phyloP scores from a whole-genome alignment of 2,888 invertebrate genomes.

The Graphium colonna region DNA sequence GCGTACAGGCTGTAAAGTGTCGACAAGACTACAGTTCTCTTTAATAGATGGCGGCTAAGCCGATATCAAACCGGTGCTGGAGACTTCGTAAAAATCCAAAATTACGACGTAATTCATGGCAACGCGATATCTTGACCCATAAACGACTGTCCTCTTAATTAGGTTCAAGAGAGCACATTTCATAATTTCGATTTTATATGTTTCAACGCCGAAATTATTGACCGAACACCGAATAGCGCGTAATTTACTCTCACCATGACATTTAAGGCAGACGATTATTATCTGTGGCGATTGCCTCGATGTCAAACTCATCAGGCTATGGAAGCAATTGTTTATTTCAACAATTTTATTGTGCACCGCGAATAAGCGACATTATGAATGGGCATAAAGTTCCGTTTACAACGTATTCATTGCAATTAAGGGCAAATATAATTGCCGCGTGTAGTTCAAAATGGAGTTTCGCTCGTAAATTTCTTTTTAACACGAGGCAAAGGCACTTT shows the following conservation, averaged over 20 bases:
- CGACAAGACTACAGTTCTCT: neutral
- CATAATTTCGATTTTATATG: slow-evolving; percentile 34
- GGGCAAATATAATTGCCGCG: too few relatives aligned
- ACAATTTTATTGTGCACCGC: too few relatives aligned
- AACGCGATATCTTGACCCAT: slow-evolving; percentile 26
- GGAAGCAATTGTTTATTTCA: too few relatives aligned
- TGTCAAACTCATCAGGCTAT: slow-evolving; percentile 26
- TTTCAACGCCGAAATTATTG: slow-evolving; percentile 42
- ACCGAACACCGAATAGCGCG: slow-evolving; percentile 34
- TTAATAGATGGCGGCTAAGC: slow-evolving; percentile 36
- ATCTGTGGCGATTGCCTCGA: slow-evolving; percentile 26
- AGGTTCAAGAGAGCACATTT: slow-evolving; percentile 29
- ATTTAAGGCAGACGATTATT: slow-evolving; percentile 38
- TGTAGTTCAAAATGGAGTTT: too few relatives aligned
- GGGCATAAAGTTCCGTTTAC: too few relatives aligned
- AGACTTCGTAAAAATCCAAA: slow-evolving; percentile 32
- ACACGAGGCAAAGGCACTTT: too few relatives aligned
- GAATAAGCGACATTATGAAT: too few relatives aligned
- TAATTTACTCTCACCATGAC: slow-evolving; percentile 45
- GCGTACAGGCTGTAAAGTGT: neutral
- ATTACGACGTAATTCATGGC: slow-evolving; percentile 31
- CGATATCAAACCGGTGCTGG: slow-evolving; percentile 34
- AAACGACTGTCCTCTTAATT: slow-evolving; percentile 34
- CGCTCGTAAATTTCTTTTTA: too few relatives aligned
- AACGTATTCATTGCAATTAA: too few relatives aligned